Evolutionary conservation across 2,113 vertebrate species (phyloP).

Genomic region (Tachysurus fulvidraco): DNA sequence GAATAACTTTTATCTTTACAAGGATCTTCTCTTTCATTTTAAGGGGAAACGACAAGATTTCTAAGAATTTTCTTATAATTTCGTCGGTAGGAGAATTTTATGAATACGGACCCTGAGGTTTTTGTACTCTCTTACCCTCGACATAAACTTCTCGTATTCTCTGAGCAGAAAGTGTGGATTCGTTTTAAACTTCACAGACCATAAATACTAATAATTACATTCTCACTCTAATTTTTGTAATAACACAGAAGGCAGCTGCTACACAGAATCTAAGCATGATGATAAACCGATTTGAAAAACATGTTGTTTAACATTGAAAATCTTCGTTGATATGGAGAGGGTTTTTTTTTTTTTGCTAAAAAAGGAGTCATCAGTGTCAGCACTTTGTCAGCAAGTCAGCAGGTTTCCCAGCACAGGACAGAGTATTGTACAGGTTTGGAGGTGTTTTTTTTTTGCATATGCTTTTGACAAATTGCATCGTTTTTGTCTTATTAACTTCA

Average conservation of each 20-base stretch:
- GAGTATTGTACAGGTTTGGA: neutral
- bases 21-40: no score
- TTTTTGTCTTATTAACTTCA: slow-evolving; percentile 2
- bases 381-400: neutral
- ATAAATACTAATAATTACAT: neutral
- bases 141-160: neutral
- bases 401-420: neutral
- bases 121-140: neutral
- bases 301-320: neutral
- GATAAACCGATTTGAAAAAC: neutral
- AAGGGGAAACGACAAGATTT: no score
- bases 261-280: neutral
- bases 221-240: neutral
- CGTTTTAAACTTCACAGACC: neutral
- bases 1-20: no score
- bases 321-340: neutral
- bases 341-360: neutral
- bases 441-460: neutral
- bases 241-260: neutral
- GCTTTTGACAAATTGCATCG: neutral
- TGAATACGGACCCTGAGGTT: no score
- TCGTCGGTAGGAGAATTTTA: no score
- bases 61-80: no score
- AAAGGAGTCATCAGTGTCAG: neutral
- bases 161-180: neutral